Conservation (phyloP, 2,113 vertebrate genomes). For the Nicator chloris region DNA sequence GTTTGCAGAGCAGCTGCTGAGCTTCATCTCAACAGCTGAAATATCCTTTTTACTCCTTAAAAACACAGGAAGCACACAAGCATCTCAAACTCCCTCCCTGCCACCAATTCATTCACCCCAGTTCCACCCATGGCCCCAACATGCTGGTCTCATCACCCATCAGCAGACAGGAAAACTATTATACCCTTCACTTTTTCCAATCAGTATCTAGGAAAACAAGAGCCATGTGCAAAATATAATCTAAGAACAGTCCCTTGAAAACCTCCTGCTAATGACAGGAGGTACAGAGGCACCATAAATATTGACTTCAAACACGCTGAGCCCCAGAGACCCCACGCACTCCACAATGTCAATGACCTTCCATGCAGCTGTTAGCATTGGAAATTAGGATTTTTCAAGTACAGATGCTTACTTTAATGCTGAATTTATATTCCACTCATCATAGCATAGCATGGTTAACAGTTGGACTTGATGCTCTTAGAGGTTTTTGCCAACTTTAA, state of each 20-base stretch:
- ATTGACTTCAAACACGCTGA: background rate
- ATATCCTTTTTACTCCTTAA: background rate
- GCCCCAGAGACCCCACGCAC: background rate
- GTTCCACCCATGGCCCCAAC: background rate
- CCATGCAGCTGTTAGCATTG: background rate
- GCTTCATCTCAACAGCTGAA: conserved; percentile 28
- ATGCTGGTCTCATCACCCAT: background rate
- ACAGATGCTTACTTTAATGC: background rate
- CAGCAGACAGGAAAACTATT: background rate
- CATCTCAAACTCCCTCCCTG: background rate
- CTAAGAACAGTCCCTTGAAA: background rate
- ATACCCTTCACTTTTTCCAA: background rate
- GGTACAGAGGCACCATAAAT: background rate
- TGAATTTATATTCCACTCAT: background rate
- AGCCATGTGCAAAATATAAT: background rate
- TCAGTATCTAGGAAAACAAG: background rate
- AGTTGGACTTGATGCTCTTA: background rate
- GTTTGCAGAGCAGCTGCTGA: conserved; percentile 40
- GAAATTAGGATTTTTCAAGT: background rate
- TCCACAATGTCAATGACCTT: background rate
- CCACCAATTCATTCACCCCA: background rate
- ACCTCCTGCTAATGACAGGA: background rate
- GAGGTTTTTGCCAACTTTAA: background rate
- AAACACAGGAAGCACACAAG: background rate
- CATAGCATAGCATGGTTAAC: background rate